A percentile compares a stretch with the other conserved stretches of the same genome.
Conservation (phyloP, 2,888 invertebrate species). For the Orgyia antiqua region DNA sequence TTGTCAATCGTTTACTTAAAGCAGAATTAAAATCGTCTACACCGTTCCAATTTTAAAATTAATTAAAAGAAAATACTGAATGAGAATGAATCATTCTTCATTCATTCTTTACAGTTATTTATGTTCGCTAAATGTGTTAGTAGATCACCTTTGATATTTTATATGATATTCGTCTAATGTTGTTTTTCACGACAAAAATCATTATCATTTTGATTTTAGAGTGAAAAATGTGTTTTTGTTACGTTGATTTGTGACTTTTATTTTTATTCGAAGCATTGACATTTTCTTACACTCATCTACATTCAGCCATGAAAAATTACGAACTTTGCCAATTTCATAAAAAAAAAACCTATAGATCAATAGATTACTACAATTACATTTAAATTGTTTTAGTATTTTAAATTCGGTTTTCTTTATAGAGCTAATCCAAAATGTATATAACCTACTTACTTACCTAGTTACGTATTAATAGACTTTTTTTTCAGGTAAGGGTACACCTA, state of each 20-base stretch:
- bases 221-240: slow-evolving; percentile 1
- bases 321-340: no score
- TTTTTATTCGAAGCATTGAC: slow-evolving; percentile 1
- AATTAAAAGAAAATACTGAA: slow-evolving; percentile 18
- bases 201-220: slow-evolving; percentile 8
- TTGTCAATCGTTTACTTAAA: slow-evolving; percentile 12
- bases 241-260: slow-evolving; percentile 4
- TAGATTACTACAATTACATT: no score
- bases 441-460: no score
- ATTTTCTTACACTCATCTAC: neutral
- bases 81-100: slow-evolving; percentile 21
- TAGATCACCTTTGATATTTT: slow-evolving; percentile 27
- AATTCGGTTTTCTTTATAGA: no score
- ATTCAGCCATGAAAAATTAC: neutral
- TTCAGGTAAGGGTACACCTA: no score
- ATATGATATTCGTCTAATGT: slow-evolving; percentile 7
- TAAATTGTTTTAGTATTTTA: no score
- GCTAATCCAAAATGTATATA: no score
- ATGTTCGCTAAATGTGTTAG: slow-evolving; percentile 23
- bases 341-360: no score
- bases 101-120: slow-evolving; percentile 24
- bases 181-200: slow-evolving; percentile 3
- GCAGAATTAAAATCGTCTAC: slow-evolving; percentile 14
- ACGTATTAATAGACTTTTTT: no score
- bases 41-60: slow-evolving; percentile 21